These are phyloP conservation scores for Tiphia femorata DNA, from an alignment of 2,888 invertebrate species.

Conservation along the genomic window DNA sequence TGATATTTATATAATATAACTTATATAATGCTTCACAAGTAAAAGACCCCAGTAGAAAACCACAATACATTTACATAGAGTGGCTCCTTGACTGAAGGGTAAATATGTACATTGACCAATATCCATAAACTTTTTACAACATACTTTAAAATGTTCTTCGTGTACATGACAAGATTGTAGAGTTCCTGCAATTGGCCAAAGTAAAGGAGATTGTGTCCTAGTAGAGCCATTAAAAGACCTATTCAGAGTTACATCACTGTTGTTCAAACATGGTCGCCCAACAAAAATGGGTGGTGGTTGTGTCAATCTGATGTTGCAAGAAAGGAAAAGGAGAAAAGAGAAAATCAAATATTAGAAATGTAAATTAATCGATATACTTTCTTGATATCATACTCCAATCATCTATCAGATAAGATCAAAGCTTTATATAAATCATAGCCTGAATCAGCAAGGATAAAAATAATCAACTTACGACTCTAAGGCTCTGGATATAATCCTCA, in stretches of 20 bases:
- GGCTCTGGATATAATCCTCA: conserved; percentile 59
- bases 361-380: conserved; percentile 11
- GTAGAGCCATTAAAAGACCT: conserved; percentile 57
- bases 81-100: no score
- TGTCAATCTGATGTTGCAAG: conserved; percentile 47
- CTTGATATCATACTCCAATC: no score
- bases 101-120: no score
- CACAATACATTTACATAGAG: no score
- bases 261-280: conserved; percentile 54
- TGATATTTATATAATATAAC: no score
- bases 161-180: conserved; percentile 50
- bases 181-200: conserved; percentile 50
- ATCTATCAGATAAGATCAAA: conserved; percentile 68
- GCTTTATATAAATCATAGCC: conserved; percentile 59
- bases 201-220: conserved; percentile 57
- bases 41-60: no score
- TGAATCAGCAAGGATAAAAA: conserved; percentile 56
- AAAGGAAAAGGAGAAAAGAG: not conserved
- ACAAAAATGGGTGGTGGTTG: conserved; percentile 57
- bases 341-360: not conserved
- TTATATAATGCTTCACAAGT: no score
- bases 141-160: conserved; percentile 54
- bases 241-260: conserved; percentile 52
- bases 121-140: no score
- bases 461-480: conserved; percentile 61